These are phyloP conservation scores for Epsilonema sp. DNA, from an alignment of 2,888 invertebrate genomes.

Conservation along the genomic window DNA sequence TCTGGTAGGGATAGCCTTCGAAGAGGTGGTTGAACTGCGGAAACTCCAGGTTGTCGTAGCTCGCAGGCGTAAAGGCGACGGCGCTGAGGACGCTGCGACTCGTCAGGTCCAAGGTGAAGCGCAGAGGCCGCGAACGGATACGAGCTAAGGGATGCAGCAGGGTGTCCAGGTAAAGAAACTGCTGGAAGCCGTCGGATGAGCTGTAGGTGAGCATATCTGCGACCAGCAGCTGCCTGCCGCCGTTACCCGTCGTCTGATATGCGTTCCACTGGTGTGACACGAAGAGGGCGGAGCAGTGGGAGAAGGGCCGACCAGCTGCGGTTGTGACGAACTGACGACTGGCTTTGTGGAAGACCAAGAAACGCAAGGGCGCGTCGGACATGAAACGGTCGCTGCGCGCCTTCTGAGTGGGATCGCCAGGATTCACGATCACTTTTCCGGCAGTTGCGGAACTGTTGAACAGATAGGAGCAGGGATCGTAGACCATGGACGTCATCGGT, in stretches of 20 bases:
- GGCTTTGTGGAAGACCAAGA: slow-evolving; percentile 25
- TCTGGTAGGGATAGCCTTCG: slow-evolving; percentile 23
- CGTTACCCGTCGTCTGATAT: neutral
- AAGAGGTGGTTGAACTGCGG: slow-evolving; percentile 25
- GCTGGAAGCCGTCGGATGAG: slow-evolving; percentile 20
- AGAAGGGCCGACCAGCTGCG: slow-evolving; percentile 22
- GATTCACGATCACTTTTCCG: slow-evolving; percentile 18
- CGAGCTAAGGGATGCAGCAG: no score
- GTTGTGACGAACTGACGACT: slow-evolving; percentile 14
- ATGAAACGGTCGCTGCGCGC: no score
- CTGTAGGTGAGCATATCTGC: slow-evolving; percentile 6
- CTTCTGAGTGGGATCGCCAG: no score
- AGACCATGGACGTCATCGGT: slow-evolving; percentile 24
- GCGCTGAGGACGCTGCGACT: no score
- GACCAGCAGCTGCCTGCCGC: neutral
- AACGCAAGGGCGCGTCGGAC: slow-evolving; percentile 26
- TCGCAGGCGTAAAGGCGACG: no score
- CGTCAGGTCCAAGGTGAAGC: slow-evolving; percentile 26
- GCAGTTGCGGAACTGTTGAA: slow-evolving; percentile 25
- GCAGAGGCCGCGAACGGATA: slow-evolving; percentile 18
- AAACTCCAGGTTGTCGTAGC: slow-evolving; percentile 15
- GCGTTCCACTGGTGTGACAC: slow-evolving; percentile 27
- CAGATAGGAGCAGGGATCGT: slow-evolving; percentile 28
- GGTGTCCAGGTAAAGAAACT: slow-evolving; percentile 26
- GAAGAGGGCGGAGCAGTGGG: slow-evolving; percentile 26